Base-by-base conservation (phyloP, 2,113 vertebrate genomes). In the Grallaria varia region DNA sequence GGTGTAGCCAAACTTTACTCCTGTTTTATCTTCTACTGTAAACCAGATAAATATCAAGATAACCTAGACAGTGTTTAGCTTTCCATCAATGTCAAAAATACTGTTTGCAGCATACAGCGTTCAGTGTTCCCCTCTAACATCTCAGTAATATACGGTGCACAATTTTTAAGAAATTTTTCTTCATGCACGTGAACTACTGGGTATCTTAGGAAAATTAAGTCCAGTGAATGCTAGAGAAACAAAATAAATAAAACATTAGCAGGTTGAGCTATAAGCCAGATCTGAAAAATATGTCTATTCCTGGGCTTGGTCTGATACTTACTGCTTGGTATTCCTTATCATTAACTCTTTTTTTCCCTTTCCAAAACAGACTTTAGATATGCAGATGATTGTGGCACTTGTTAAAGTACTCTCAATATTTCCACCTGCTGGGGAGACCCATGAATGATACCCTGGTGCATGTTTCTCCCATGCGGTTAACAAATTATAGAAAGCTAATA, bases 231-330 rank as follows among this genome's bases (percentile, higher is more conserved):
- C 24, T 9, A 45, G 19, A 49, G 3, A 75, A 16, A 35, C 8
- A 80, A 78, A 83, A n/a, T 17, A 35, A 83, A 59, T 11, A 55
- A 22, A 88, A 58, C 2, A 59, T 50, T 16, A 74, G 33, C 37
- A 85, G 15, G 5, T 6, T 40, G 31, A 58, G 28, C n/a, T 44
- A 15, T 44, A 76, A 47, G 10, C 12, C 59, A 79, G 21, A 64
- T n/a, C 3, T 83, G 27, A 83, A 87, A 84, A 66, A 53, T 9
- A 67, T 1, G 2, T 28, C 12, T 45, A 21, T 3, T 37, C 20
- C 21, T 66, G 9, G 4, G 11, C 76, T 79, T 78, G 52, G 20
- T 11, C 37, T 62, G 23, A 66, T 44, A 0, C 0, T 35, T n/a
- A 45, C 3, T 69, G n/a, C 31, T 79, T 82, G 33, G 42, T 68